These are phyloP conservation scores for Vespertilio murinus DNA, from an alignment of 2,797 vertebrate genomes.

Conservation along the genomic window DNA sequence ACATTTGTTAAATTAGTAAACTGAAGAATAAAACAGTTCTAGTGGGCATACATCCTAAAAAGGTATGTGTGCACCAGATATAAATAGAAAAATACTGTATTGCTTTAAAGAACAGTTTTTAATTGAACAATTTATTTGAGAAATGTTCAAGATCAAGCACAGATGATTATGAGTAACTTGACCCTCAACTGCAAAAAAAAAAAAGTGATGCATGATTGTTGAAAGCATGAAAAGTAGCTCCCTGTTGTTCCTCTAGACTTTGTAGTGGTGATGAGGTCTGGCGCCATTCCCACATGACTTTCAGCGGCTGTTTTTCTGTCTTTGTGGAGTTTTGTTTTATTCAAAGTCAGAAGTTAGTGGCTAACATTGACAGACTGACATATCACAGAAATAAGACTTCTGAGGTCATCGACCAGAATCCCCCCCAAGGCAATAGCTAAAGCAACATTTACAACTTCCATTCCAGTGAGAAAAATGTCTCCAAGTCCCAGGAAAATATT, in stretches of 20 bases:
- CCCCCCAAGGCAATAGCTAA: neutral
- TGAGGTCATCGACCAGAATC: neutral
- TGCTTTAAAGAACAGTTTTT: neutral
- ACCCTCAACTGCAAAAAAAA: neutral
- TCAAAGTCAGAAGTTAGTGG: constrained; percentile 44
- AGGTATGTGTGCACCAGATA: neutral
- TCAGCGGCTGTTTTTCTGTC: neutral
- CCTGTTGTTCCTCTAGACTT: neutral
- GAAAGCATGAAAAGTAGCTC: neutral
- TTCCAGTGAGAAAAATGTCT: constrained; percentile 9
- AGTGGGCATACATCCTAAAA: neutral
- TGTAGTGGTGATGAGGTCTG: neutral
- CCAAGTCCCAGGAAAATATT: constrained; percentile 10
- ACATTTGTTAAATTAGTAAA: neutral
- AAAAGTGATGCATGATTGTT: neutral
- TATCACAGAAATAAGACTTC: constrained; percentile 21
- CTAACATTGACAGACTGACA: constrained; percentile 19
- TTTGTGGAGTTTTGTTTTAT: neutral
- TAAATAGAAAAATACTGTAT: neutral
- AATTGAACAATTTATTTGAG: neutral
- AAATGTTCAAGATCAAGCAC: neutral
- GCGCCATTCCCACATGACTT: neutral
- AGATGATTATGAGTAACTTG: neutral
- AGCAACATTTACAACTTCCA: neutral
- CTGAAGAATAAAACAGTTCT: neutral